A percentile compares a stretch with the other conserved stretches of the same genome.
These are phyloP conservation scores for Listronotus bonariensis DNA, from an alignment of 1,140 invertebrate genomes.

Conservation along the genomic window DNA sequence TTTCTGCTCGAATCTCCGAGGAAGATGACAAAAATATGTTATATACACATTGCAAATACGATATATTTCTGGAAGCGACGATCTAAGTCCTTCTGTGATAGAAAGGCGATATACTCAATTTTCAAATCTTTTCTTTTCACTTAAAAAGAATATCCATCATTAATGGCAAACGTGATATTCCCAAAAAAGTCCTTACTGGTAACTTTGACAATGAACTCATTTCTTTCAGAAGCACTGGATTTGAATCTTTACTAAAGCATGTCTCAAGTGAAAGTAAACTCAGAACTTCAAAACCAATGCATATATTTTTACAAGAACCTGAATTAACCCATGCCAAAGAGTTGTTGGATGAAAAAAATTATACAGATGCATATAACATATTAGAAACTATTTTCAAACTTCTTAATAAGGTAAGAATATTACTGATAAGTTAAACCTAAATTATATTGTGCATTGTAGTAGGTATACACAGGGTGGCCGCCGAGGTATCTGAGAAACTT, in stretches of 20 bases:
- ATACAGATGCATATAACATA: slow-evolving; percentile 65
- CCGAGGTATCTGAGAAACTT: too few species aligned
- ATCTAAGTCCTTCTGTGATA: slow-evolving; percentile 66
- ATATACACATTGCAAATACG: slow-evolving; percentile 66
- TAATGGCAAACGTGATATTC: slow-evolving; percentile 66
- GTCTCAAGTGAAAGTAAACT: slow-evolving; percentile 64
- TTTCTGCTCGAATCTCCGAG: slow-evolving; percentile 57
- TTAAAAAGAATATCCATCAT: slow-evolving; percentile 66
- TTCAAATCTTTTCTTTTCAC: slow-evolving; percentile 66
- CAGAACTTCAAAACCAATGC: slow-evolving; percentile 64
- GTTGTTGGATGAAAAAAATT: slow-evolving; percentile 65
- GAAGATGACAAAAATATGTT: slow-evolving; percentile 66
- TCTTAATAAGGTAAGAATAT: slow-evolving; percentile 64
- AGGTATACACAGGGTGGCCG: too few species aligned
- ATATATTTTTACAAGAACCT: slow-evolving; percentile 70
- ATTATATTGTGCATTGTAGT: too few species aligned
- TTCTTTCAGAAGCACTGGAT: slow-evolving; percentile 68
- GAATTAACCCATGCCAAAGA: slow-evolving; percentile 67
- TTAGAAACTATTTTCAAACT: slow-evolving; percentile 74
- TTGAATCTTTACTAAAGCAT: slow-evolving; percentile 69
- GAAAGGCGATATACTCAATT: slow-evolving; percentile 80
- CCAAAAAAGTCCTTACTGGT: slow-evolving; percentile 75
- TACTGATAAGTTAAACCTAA: too few species aligned
- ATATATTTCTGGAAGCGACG: slow-evolving; percentile 59
- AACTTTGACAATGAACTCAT: slow-evolving; percentile 78